Conservation (phyloP, 2,888 invertebrate species). For the Scrobipalpa atriplicella region DNA sequence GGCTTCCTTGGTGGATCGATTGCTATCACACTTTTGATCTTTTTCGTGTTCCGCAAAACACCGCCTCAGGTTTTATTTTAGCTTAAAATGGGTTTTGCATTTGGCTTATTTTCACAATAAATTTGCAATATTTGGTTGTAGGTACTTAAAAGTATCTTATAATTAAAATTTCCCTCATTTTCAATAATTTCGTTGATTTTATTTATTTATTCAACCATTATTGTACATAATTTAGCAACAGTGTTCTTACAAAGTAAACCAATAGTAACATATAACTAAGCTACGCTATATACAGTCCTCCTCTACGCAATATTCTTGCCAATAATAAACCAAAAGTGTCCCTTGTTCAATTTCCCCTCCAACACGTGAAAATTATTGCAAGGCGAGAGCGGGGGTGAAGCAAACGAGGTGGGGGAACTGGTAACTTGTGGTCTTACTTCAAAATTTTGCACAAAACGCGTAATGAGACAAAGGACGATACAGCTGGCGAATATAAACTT, state of each 20-base stretch:
- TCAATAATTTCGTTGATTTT: too few relatives aligned
- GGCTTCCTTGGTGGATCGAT: neutral
- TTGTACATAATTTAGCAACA: too few relatives aligned
- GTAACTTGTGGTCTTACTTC: neutral
- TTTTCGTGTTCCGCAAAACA: neutral
- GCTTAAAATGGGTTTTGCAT: neutral
- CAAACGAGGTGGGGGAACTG: neutral
- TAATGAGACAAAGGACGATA: constrained; percentile 38
- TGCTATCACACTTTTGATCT: neutral
- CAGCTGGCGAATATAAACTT: constrained; percentile 37
- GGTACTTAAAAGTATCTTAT: too few relatives aligned
- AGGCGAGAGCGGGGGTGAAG: neutral
- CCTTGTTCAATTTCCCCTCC: neutral
- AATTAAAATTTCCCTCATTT: too few relatives aligned
- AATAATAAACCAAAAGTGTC: neutral
- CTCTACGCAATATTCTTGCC: too few relatives aligned
- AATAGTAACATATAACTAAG: too few relatives aligned
- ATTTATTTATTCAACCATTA: too few relatives aligned
- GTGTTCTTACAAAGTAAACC: too few relatives aligned
- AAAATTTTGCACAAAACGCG: constrained; percentile 33
- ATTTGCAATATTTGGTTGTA: neutral
- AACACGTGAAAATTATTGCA: neutral
- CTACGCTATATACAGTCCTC: neutral
- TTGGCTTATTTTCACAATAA: neutral
- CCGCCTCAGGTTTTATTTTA: neutral